Base-by-base conservation (phyloP, 2,797 vertebrate genomes). In the Phylloscopus collybita region DNA sequence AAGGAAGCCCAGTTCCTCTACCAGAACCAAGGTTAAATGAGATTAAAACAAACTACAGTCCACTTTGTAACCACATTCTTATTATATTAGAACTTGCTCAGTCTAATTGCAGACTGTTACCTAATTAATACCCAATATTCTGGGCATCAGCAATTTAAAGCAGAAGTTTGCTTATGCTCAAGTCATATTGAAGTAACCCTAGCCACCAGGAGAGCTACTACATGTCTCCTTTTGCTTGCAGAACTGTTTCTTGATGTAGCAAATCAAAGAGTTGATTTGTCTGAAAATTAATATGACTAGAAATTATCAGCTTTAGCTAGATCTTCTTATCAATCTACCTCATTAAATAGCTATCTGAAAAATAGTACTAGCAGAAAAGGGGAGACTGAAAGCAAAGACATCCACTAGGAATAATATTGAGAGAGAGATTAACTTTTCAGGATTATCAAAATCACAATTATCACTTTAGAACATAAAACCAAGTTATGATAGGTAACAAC, bases 81-180 rank as follows among this genome's bases (percentile, higher is more conserved):
- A 81, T 26, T 88, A 85, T 51, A 88, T 74, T 61, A 91, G 72
- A 83, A 82, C 44, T 70, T 76, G 15, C 27, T 92, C 15, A 15
- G n/a, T 50, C 66, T 92, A 91, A 86, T 45, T 83, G 61, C 50
- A 80, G 40, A 83, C 64, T 6, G 8, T 56, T 75, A 85, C 26
- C 75, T 88, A 90, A 93, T 88, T 95, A 88, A 90, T 93, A 90
- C 14, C 3, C 4, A 79, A 25, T 69, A 71, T 50, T 80, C 53
- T 13, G 10, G 11, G 19, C 19, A 88, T 49, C 54, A 78, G 13
- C 3, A 5, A 72, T 72, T 71, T 88, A 83, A 84, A 94, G 45
- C 44, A 83, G 45, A 89, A 83, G 32, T 51, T 91, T 65, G 72
- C 8, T 21, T 54, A 69, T 15, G 12, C 26, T 70, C 67, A 64